A percentile compares a stretch with the other conserved stretches of the same genome.
Evolutionary conservation across 1,140 invertebrate genomes (phyloP).

Genomic region (Drosophila azteca): DNA sequence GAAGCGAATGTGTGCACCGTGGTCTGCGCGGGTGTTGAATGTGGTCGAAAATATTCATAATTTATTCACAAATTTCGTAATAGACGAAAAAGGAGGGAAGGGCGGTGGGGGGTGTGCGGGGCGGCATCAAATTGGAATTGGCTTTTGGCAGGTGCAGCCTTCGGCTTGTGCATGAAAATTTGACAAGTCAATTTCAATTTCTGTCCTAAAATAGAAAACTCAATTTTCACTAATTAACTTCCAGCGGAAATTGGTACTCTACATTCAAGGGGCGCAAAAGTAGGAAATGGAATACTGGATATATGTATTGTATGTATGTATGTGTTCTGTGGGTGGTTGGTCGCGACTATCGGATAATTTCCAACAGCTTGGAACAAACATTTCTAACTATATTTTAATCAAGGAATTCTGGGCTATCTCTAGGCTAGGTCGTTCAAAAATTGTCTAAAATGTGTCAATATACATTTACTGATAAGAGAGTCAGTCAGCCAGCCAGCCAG

Average conservation of each 20-base stretch:
- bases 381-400: constrained; percentile 2
- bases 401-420: constrained; percentile 2
- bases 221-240: constrained; percentile 28
- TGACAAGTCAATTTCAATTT: constrained; percentile 57
- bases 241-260: constrained; percentile 26
- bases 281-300: neutral
- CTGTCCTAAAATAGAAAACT: constrained; percentile 14
- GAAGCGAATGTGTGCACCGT: constrained; percentile 31
- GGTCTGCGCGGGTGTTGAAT: constrained; percentile 53
- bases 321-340: neutral
- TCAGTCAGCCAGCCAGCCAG: too few species aligned
- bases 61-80: constrained; percentile 52
- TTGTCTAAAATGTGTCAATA: constrained; percentile 3
- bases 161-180: constrained; percentile 28
- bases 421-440: neutral
- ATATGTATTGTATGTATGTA: constrained; percentile 1
- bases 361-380: too few species aligned
- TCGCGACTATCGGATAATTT: neutral
- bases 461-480: constrained; percentile 18
- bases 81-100: neutral
- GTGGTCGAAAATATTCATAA: constrained; percentile 49
- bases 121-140: neutral
- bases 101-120: too few species aligned
- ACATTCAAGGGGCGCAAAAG: neutral
- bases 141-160: constrained; percentile 2